Evolutionary conservation across 2,113 vertebrate species (phyloP).

Genomic region (Clarias gariepinus): DNA sequence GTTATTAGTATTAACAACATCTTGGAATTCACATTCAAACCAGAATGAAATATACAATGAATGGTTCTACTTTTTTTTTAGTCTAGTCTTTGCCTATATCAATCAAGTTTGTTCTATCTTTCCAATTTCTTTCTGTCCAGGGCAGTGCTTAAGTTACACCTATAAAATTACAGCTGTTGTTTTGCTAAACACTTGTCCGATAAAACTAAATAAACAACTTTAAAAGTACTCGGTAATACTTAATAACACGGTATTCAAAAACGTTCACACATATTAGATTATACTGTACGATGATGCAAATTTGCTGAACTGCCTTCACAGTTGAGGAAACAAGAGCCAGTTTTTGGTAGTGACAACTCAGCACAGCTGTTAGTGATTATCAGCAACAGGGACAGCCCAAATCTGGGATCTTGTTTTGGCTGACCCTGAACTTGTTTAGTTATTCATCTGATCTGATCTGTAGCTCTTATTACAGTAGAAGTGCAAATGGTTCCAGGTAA

Average conservation of each 20-base stretch:
- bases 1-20: background rate
- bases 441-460: background rate
- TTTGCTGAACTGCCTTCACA: background rate
- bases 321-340: background rate
- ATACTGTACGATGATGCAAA: slow-evolving; percentile 10
- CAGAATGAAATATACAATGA: background rate
- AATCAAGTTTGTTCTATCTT: background rate
- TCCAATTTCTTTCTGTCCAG: background rate
- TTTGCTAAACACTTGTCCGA: background rate
- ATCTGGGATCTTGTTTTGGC: background rate
- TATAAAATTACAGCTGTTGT: background rate
- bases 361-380: slow-evolving; percentile 37
- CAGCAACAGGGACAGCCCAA: slow-evolving; percentile 2
- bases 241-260: background rate
- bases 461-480: slow-evolving; percentile 2
- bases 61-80: background rate
- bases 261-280: background rate
- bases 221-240: no score
- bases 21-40: background rate
- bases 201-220: background rate
- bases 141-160: background rate
- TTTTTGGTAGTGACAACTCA: background rate
- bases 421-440: slow-evolving; percentile 1
- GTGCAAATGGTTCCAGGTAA: slow-evolving; percentile 9
- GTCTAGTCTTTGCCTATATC: background rate